Base-by-base conservation (phyloP, 2,888 invertebrate species). In the Sceliomorpha sp. region DNA sequence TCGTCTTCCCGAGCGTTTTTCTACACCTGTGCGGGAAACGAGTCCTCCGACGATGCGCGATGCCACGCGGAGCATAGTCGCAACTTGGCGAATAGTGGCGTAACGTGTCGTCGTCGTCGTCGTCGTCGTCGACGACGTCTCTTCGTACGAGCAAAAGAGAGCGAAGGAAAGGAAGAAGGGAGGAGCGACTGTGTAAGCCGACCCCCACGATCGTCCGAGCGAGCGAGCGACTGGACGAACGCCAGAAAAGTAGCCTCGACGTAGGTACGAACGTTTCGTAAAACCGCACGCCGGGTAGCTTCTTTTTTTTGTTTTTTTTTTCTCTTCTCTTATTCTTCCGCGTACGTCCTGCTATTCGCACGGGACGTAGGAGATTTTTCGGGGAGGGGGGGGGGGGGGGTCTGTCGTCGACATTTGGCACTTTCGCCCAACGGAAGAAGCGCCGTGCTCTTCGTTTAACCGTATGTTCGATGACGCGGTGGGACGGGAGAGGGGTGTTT, bases 161-260 rank as follows among this genome's bases (percentile, higher is more conserved):
- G 34, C 53, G 63, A 48, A 56, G 53, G 48, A 70, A 60, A 39
- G 56, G 70, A 67, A 63, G 70, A 68, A 62, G 5, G 20, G 20
- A 20, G 20, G 20, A 70, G 73, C 70, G 58, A 67, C 64, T 76
- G 48, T 62, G 58, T 68, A 68, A 68, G 68, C 36, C 51, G 56
- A 68, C 56, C 51, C 68, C 56, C 67, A 59, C 48, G 67, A 24
- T 53, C 58, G 42, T 17, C 44, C 56, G 55, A 53, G 63, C 55
- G 26, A 45, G 51, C 59, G 20, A 39, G 55, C 36, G 56, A 55
- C 34, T 34, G 50, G 47, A 64, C 51, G 42, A 44, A 66, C 58
- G 66, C 20, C 51, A 66, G 66, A 58, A n/a, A 66, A 66, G 58
- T 58, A 58, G 34, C 58, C 40, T 40, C 44, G 56, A 64, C 42